These are phyloP conservation scores for Diabrotica virgifera DNA, from an alignment of 1,140 invertebrate genomes.

Conservation along the genomic window DNA sequence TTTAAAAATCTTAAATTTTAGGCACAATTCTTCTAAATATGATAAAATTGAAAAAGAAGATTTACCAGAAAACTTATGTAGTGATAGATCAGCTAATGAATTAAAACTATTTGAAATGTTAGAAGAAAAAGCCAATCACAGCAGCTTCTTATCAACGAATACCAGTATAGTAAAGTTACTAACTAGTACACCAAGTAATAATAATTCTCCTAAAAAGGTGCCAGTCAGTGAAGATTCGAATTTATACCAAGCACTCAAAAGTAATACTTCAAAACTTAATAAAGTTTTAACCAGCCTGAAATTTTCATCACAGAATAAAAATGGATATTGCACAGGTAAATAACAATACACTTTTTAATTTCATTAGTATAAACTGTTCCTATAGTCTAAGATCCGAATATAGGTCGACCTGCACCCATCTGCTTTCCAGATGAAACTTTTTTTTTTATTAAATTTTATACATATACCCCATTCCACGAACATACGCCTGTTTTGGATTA, in stretches of 20 bases:
- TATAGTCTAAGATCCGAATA: too few relatives aligned
- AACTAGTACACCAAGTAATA: constrained; percentile 38
- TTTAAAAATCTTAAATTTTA: too few relatives aligned
- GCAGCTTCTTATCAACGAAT: constrained; percentile 69
- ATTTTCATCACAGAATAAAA: neutral
- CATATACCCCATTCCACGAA: too few relatives aligned
- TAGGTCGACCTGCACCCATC: too few relatives aligned
- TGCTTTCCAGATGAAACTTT: too few relatives aligned
- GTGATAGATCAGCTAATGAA: constrained; percentile 38
- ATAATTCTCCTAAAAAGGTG: neutral
- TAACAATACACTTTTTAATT: too few relatives aligned
- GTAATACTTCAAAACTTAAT: constrained; percentile 23
- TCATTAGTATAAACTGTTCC: too few relatives aligned
- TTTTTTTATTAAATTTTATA: too few relatives aligned
- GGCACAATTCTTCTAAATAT: neutral
- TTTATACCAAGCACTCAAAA: constrained; percentile 23
- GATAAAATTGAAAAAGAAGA: neutral
- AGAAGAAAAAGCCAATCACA: constrained; percentile 65
- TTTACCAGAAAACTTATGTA: constrained; percentile 7
- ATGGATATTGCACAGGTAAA: too few relatives aligned
- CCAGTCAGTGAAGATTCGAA: constrained; percentile 15
- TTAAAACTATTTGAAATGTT: constrained; percentile 66
- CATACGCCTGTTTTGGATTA: too few relatives aligned
- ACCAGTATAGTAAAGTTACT: constrained; percentile 43
- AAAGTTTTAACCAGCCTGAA: constrained; percentile 24